Base-by-base conservation (phyloP, 2,888 invertebrate genomes). In the Chymomyza procnemis region DNA sequence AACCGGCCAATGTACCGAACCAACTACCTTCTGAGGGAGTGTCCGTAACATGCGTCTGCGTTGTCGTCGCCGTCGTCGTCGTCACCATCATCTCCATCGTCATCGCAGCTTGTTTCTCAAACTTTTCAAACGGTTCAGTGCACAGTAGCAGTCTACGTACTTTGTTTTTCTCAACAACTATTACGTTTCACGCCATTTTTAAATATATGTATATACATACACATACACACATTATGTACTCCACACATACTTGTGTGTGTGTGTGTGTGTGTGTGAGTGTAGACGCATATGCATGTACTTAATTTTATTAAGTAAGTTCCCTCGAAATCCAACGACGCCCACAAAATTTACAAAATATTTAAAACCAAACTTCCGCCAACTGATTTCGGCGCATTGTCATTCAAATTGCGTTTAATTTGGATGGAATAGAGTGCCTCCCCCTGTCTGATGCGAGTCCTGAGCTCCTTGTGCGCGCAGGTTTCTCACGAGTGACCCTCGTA, bases 301-400 rank as follows among this genome's bases (percentile, higher is more conserved):
- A 73, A 84, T 76, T 80, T 69, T 57, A 69, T 78, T 78, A 76
- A 67, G 50, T 12, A 66, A 26, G 26, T 19, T 64, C 47, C 67
- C 61, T 57, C 47, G 59, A 55, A 41, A 41, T 12, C 12, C 9
- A 41, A 12, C 46, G 54, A 87, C 83, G 87, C 83, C 83, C 83
- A 87, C 83, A 85, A 83, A 82, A 83, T 83, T 79, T 83, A 79
- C 87, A 82, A 87, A 83, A 83, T 87, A 83, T 83, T 85, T 85
- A 77, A 87, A 85, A 82, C 85, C 83, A 61, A 87, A 74, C 80
- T 84, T 81, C 82, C 87, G 87, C 73, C 72, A 77, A 69, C 61
- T 52, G 67, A 76, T 68, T 69, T 58, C 55, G 21, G 22, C 16
- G 14, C 69, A 85, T 77, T 87, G 76, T 83, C 76, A 86, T 81